These are phyloP conservation scores for Alsophila aescularia DNA, from an alignment of 2,888 invertebrate genomes.

Conservation along the genomic window DNA sequence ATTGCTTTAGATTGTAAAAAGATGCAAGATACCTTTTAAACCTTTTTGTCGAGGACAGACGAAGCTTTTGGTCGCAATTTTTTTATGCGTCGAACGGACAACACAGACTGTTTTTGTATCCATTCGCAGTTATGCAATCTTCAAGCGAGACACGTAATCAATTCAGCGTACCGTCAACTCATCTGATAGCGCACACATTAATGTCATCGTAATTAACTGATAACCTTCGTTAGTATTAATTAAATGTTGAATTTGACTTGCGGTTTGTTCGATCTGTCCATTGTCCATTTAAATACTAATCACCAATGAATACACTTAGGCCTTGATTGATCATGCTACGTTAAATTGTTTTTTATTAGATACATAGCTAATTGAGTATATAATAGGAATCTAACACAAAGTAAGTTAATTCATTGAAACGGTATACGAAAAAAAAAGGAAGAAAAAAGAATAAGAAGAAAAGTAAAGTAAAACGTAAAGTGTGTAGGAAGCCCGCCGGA, in stretches of 20 bases:
- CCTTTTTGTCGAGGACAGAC: background rate
- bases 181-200: conserved; percentile 35
- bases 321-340: conserved; percentile 29
- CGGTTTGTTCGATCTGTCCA: conserved; percentile 32
- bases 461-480: too few relatives aligned
- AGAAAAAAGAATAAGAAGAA: too few relatives aligned
- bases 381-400: too few relatives aligned
- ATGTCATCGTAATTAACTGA: conserved; percentile 45
- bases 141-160: background rate
- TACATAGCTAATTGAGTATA: too few relatives aligned
- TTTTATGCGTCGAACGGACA: background rate
- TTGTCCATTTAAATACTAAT: conserved; percentile 42
- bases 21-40: background rate
- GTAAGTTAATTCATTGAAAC: too few relatives aligned
- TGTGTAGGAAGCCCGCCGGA: too few relatives aligned
- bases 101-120: background rate
- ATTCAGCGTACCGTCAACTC: conserved; percentile 8
- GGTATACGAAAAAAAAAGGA: too few relatives aligned
- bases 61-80: background rate
- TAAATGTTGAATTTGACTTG: conserved; percentile 51
- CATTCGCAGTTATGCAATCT: conserved; percentile 4
- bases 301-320: conserved; percentile 26
- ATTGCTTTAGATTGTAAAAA: conserved; percentile 11
- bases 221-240: conserved; percentile 54
- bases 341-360: conserved; percentile 23